These are phyloP conservation scores for Lepidurus couesii DNA, from an alignment of 1,140 invertebrate species.

Conservation along the genomic window DNA sequence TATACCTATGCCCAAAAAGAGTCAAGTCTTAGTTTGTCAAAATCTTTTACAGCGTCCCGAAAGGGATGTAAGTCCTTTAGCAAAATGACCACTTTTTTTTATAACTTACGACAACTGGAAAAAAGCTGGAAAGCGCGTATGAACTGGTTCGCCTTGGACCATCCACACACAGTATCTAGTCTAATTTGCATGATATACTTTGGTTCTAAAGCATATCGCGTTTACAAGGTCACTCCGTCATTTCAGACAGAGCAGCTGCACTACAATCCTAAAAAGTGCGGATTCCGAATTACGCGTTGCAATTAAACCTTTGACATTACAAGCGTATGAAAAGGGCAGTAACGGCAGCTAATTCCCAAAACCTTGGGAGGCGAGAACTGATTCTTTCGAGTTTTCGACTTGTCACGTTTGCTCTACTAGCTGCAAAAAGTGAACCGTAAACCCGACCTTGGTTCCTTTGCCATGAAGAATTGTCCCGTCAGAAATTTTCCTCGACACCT, in stretches of 20 bases:
- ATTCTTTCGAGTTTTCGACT: background rate
- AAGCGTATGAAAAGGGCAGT: background rate
- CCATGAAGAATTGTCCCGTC: background rate
- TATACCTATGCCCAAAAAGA: no score
- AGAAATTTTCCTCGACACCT: background rate
- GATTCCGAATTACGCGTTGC: background rate
- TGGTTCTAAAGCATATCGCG: background rate
- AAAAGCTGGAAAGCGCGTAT: background rate
- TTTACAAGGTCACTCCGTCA: background rate
- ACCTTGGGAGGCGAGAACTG: background rate
- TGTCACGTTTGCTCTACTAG: constrained; percentile 4
- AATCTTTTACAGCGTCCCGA: background rate
- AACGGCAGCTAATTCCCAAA: background rate
- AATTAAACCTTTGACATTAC: background rate
- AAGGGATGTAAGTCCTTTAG: background rate
- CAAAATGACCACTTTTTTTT: background rate
- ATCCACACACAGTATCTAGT: background rate
- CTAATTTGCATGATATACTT: constrained; percentile 10
- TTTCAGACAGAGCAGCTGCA: background rate
- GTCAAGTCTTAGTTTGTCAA: no score
- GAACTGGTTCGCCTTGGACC: background rate
- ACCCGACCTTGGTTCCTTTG: background rate
- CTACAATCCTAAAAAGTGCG: background rate
- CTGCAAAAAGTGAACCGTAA: background rate
- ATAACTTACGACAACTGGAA: background rate